Base-by-base conservation (phyloP, 1,140 invertebrate species). In the Penaeus vannamei region DNA sequence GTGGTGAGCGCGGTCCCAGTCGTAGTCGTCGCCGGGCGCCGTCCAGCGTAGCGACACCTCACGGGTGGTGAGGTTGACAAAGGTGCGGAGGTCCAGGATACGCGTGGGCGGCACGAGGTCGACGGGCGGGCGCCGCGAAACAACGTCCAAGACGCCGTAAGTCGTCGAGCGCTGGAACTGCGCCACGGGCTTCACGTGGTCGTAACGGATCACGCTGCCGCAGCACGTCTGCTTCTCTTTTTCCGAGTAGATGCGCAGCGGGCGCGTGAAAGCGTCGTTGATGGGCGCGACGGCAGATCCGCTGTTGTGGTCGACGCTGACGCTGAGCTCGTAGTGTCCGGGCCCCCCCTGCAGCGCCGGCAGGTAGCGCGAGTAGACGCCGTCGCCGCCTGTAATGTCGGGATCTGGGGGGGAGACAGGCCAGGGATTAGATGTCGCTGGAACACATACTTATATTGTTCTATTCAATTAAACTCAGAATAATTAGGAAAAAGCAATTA, bases 331-430 rank as follows among this genome's bases (percentile, higher is more conserved):
- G 84, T 92, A 92, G 85, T 91, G 89, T 19, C 93, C 93, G 26
- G 82, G 86, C 42, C 82, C 72, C 23, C 85, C 84, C 3, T 90
- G 87, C 53, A 91, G 82, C 29, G 61, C 84, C 1, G 91, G 91
- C 62, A 95, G 95, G 91, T 95, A 95, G 81, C 94, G 93, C 0
- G 95, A 94, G 92, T 96, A 96, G 23, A 96, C 93, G 23, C 95
- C 95, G 92, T 96, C 95, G 17, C 94, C 94, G 92, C 94, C 94
- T 26, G 94, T 94, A 20, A 95, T 93, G 92, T 96, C 95, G 5
- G 95, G 95, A 93, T 95, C 95, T 95, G 90, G 26, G 92, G 91
- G n/a, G 14, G n/a, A 66, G 32, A 77, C 46, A 12, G 59, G 8
- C 0, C 10, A 64, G 5, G 69, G 53, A 76, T 46, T 53, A 53